Evolutionary conservation across 2,888 invertebrate genomes (phyloP), one percentile per base, ranked within the genome.

Genomic region (Acronicta alni): DNA sequence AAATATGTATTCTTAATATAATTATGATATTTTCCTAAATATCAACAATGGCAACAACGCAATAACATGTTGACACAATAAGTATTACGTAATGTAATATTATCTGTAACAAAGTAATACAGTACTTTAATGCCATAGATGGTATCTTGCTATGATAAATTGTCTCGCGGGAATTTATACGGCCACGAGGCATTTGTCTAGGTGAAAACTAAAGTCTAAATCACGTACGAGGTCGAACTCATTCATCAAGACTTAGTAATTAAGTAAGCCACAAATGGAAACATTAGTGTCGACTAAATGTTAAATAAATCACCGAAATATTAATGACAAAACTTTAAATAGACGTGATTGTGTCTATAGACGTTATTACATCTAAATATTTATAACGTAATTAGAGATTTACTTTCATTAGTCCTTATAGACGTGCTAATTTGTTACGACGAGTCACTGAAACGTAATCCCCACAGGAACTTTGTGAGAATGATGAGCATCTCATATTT

Each of bases 241-340:
- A 56, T 70, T 46, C 18, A 49, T 70, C 48, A 57, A 57, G 57
- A 53, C 41, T 45, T 56, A 56, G 65, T 57, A 53, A 67, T 67
- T 57, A 67, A 64, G 38, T 30, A n/a, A n/a, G 54, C 44, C 42
- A 23, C 57, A 44, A 57, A 67, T 39, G 45, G 52, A 37, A 32
- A 44, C 52, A 56, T 64, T 49, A 62, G 68, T 64, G 39, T 55
- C 35, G 20, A 26, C 32, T 15, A 32, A n/a, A 30, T 41, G 41
- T 51, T 15, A 41, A n/a, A 54, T 39, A 35, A 49, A 44, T 41
- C 35, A 37, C 35, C 38, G 35, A 18, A 53, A 49, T 37, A 35
- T 26, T 67, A 47, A 52, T 20, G 46, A 37, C 17, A 9, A 44
- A 58, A 49, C 44, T 63, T 63, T 37, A 37, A 37, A 41, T 58